phyloP scores from a whole-genome alignment of 2,113 vertebrate species.

The Aspiorhynchus laticeps region DNA sequence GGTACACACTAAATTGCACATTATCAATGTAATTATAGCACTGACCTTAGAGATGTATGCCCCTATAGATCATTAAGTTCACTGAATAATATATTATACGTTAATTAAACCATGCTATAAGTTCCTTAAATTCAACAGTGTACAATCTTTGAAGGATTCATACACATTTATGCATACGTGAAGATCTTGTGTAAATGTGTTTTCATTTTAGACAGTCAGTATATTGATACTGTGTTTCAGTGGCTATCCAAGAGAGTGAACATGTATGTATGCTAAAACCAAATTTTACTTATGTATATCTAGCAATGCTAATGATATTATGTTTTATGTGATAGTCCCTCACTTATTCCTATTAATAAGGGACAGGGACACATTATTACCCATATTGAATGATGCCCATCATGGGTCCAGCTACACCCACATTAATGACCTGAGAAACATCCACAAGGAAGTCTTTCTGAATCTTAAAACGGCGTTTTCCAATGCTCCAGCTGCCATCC shows the following conservation, averaged over 20 bases:
- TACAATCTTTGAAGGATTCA: neutral
- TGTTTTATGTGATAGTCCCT: neutral
- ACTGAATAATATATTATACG: neutral
- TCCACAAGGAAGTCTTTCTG: slow-evolving; percentile 92
- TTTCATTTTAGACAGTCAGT: neutral
- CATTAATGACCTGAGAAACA: slow-evolving; percentile 83
- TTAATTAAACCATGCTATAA: neutral
- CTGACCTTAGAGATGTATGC: neutral
- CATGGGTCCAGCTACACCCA: slow-evolving; percentile 85
- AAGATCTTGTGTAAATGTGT: neutral
- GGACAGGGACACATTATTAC: slow-evolving; percentile 70
- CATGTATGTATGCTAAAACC: neutral
- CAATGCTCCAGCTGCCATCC: slow-evolving; percentile 94
- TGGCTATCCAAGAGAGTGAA: neutral
- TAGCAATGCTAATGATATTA: neutral
- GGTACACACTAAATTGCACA: neutral
- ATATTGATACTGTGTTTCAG: neutral
- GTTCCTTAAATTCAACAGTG: neutral
- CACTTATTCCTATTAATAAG: neutral
- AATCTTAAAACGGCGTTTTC: slow-evolving; percentile 92
- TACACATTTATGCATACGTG: neutral
- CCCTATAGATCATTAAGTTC: neutral
- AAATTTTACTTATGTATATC: neutral
- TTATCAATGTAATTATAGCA: neutral
- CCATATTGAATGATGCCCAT: slow-evolving; percentile 95